These are phyloP conservation scores for Anagrus nilaparvatae DNA, from an alignment of 1,140 invertebrate genomes.

Conservation along the genomic window DNA sequence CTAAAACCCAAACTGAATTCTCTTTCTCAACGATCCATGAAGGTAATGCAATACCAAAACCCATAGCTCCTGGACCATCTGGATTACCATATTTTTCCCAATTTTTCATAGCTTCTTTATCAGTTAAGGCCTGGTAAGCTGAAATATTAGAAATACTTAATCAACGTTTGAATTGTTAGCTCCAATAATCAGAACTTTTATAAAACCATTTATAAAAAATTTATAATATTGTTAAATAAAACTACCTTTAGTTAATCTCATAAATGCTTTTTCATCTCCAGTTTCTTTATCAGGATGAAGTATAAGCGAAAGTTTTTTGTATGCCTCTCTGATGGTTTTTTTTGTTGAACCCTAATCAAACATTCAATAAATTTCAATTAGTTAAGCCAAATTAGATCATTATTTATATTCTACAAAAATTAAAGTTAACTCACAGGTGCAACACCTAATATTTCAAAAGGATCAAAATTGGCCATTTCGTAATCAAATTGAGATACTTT, in stretches of 20 bases:
- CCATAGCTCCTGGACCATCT: constrained; percentile 97
- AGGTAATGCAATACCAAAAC: constrained; percentile 97
- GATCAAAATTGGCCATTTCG: constrained; percentile 97
- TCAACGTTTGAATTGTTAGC: not conserved
- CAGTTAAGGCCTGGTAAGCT: constrained; percentile 76
- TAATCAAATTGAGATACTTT: constrained; percentile 97
- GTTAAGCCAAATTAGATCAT: not conserved
- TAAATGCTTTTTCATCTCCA: constrained; percentile 94
- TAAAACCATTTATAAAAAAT: not conserved
- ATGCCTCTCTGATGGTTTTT: constrained; percentile 89
- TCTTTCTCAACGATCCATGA: constrained; percentile 99
- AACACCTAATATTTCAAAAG: constrained; percentile 90
- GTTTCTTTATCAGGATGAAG: constrained; percentile 97
- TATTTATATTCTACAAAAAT: constrained; percentile 4
- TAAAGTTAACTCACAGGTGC: constrained; percentile 52
- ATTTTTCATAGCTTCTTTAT: constrained; percentile 93
- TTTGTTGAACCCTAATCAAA: constrained; percentile 75
- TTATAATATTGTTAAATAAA: constrained; percentile 1
- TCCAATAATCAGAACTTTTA: not conserved
- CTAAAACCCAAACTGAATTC: constrained; percentile 96
- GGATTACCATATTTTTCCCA: constrained; percentile 99
- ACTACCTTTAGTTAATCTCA: constrained; percentile 90
- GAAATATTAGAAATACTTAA: constrained; percentile 21
- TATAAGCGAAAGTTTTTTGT: constrained; percentile 84
- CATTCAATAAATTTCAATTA: constrained; percentile 26